These are phyloP conservation scores for Lithophane semibrunnea DNA, from an alignment of 2,888 invertebrate species.

Conservation along the genomic window DNA sequence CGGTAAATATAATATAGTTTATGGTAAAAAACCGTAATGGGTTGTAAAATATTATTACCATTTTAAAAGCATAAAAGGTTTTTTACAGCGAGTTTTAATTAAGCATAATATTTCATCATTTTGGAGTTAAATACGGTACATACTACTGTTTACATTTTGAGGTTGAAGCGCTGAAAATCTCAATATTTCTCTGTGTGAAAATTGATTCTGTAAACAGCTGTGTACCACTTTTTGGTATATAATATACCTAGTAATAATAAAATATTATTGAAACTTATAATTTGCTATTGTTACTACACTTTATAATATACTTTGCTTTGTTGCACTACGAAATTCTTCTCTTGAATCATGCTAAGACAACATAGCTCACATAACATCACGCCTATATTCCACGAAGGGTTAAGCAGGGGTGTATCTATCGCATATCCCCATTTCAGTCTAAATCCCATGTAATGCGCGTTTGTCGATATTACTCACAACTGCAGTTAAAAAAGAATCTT, in stretches of 20 bases:
- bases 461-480: too few species aligned
- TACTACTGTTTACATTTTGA: slow-evolving; percentile 24
- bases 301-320: too few species aligned
- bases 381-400: too few species aligned
- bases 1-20: slow-evolving; percentile 21
- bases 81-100: slow-evolving; percentile 43
- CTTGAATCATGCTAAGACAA: not conserved
- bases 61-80: slow-evolving; percentile 48
- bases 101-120: slow-evolving; percentile 48
- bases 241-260: not conserved
- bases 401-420: too few species aligned
- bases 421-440: too few species aligned
- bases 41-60: slow-evolving; percentile 26
- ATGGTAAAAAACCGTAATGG: slow-evolving; percentile 26
- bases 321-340: not conserved
- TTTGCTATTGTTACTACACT: not conserved
- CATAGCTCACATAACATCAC: too few species aligned
- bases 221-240: slow-evolving; percentile 17
- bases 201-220: slow-evolving; percentile 28
- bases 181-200: slow-evolving; percentile 7
- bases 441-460: too few species aligned
- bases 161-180: slow-evolving; percentile 20
- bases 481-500: too few species aligned
- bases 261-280: not conserved
- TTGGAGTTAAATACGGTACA: slow-evolving; percentile 32